Evolutionary conservation across 2,113 vertebrate species (phyloP).

Genomic region (Protomyctophum bolini): DNA sequence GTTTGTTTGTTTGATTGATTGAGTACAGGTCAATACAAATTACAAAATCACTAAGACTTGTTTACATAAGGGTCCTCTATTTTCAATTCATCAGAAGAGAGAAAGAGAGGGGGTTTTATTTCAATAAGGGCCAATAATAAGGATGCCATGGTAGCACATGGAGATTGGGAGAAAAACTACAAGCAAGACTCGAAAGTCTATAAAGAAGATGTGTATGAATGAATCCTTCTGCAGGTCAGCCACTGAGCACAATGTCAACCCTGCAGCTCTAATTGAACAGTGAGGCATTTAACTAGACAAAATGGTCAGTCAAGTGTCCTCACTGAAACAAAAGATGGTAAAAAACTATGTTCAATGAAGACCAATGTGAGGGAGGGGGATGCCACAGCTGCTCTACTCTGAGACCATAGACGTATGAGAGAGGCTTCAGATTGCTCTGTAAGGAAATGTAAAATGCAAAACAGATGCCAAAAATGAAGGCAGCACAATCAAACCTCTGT

Average conservation of each 20-base stretch:
- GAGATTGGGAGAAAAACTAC: too few relatives aligned
- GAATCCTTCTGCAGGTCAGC: not conserved
- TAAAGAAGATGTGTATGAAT: too few relatives aligned
- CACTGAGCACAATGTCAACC: not conserved
- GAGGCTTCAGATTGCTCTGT: conserved; percentile 51
- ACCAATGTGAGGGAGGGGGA: conserved; percentile 23
- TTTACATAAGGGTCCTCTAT: too few relatives aligned
- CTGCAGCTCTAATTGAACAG: not conserved
- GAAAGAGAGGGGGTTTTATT: not conserved
- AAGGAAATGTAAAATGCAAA: conserved; percentile 72
- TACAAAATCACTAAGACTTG: too few relatives aligned
- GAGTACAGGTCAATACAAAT: too few relatives aligned
- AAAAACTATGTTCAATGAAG: not conserved
- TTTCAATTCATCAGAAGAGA: not conserved
- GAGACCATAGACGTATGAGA: conserved; percentile 40
- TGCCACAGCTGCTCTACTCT: conserved; percentile 63
- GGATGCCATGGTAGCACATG: too few relatives aligned
- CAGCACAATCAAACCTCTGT: conserved; percentile 74
- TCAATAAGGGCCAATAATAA: too few relatives aligned
- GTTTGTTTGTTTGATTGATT: too few relatives aligned
- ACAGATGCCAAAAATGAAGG: conserved; percentile 70
- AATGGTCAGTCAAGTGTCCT: not conserved
- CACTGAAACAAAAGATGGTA: not conserved
- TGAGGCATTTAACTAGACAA: not conserved
- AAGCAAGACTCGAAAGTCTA: too few relatives aligned